phyloP scores from a whole-genome alignment of 1,140 invertebrate species.

The Ectropis grisescens region DNA sequence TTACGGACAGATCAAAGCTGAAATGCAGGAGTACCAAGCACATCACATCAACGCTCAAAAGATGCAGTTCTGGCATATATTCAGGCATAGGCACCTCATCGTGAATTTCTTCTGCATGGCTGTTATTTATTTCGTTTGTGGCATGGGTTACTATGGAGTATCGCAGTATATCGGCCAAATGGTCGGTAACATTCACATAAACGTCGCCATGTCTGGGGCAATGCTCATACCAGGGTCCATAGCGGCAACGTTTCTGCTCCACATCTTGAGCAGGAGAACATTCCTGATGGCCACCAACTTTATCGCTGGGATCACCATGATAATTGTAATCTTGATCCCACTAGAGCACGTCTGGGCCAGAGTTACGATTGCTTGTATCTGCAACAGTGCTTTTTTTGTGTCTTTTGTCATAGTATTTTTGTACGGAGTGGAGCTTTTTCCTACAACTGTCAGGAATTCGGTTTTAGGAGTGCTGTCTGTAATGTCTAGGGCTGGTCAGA shows the following conservation, averaged over 20 bases:
- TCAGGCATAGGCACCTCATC: constrained; percentile 27
- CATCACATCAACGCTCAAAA: constrained; percentile 7
- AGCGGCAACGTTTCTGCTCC: constrained; percentile 74
- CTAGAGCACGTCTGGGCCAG: constrained; percentile 19
- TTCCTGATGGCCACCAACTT: constrained; percentile 73
- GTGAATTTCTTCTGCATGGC: constrained; percentile 66
- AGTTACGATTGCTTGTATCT: constrained; percentile 67
- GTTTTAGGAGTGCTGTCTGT: constrained; percentile 69
- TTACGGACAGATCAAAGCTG: constrained; percentile 18
- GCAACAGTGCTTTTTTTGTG: constrained; percentile 68
- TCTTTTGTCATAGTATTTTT: constrained; percentile 71
- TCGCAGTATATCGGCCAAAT: constrained; percentile 79
- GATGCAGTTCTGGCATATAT: constrained; percentile 36
- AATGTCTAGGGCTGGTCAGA: constrained; percentile 67
- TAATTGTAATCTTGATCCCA: constrained; percentile 70
- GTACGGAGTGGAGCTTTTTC: constrained; percentile 71
- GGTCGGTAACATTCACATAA: constrained; percentile 78
- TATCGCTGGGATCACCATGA: constrained; percentile 71
- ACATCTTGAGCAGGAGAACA: constrained; percentile 71
- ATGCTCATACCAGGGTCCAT: constrained; percentile 76
- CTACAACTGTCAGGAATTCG: constrained; percentile 70
- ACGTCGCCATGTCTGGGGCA: constrained; percentile 76
- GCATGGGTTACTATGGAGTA: constrained; percentile 81
- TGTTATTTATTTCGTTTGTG: constrained; percentile 77
- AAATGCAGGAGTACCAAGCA: constrained; percentile 28